Evolutionary conservation across 2,888 invertebrate genomes (phyloP), one percentile per base, ranked within the genome.

Genomic region (Chaitophorus viminalis): DNA sequence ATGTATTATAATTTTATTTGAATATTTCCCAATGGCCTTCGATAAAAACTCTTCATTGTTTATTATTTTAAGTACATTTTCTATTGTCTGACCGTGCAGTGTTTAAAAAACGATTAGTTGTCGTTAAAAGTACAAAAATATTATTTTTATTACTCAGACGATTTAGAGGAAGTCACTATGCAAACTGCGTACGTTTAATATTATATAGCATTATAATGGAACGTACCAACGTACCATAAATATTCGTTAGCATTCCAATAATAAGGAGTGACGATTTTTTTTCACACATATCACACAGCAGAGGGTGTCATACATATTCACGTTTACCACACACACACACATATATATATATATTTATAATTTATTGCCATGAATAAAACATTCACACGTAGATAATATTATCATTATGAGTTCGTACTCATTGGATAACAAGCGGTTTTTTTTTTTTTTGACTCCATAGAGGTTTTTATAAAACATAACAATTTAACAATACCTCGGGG

Each of bases 351-450:
- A 18, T 74, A 74, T n/a, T n/a, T 72, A 46, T 60, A 65, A 86
- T 39, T 36, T 83, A 25, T 75, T 39, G 36, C 75, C 3, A 65
- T 65, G 65, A 84, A 76, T 84, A 84, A 75, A 76, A 86, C 33
- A 79, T 86, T 79, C 78, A 54, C 86, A 78, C 78, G 86, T 21
- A 36, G 5, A 25, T 70, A 46, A 68, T 39, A 60, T 72, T 46
- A 70, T 33, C 76, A 33, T 72, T 76, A 39, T 84, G 46, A 60
- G 65, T 76, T 84, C 31, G 52, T 79, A 36, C 31, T 70, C 70
- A n/a, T 78, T 78, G 85, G n/a, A 78, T 78, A 85, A 85, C 78
- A 54, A 54, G 77, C 18, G 70, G 25, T 68, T 39, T 39, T 39
- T 46, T 46, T 46, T 14, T 46, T 46, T 46, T 78, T 78, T 36